Base-by-base conservation (phyloP, 1,140 invertebrate species). In the Tetragonula clypearis region DNA sequence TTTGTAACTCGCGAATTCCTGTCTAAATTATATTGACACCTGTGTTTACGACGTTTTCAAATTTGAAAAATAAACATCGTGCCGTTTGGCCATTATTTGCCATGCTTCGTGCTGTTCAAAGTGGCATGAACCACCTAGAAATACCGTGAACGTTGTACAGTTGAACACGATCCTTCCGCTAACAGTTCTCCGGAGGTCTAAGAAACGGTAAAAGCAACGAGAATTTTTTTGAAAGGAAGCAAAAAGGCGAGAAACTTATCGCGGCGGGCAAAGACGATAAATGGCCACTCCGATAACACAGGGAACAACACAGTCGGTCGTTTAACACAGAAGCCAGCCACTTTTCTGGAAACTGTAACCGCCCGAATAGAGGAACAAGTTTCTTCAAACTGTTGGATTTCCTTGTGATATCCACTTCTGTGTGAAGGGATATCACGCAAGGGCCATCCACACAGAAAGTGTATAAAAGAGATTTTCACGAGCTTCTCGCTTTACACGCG, bases 291-390 rank as follows among this genome's bases (percentile, higher is more conserved):
- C 77, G 77, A 79, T 79, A 79, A 79, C 77, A n/a, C n/a, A n/a
- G n/a, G 35, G 58, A 41, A 35, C 66, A 41, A 35, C 66, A 66
- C 76, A 41, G 30, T 53, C 58, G 60, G 21, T 8, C 77, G 65
- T 77, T 79, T 69, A 55, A 79, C 77, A 69, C 77, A 53, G 49
- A 69, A 69, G 65, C 77, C 56, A 41, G 15, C 41, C 26, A 66
- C 65, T 35, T 79, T 79, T 65, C 49, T 53, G 56, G 77, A 53
- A 79, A 66, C 26, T 79, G 19, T 1, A 30, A 30, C 41, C 26
- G n/a, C n/a, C 60, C 35, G 58, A 78, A 78, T 60, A 49, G 58
- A 35, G 76, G 23, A 65, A 30, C 2, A 58, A 1, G 58, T 78
- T 49, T n/a, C n/a, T 56, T 30, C n/a, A 17, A 30, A 41, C 41